These are phyloP conservation scores for Mylabris sibirica DNA, from an alignment of 2,888 invertebrate species.

Conservation along the genomic window DNA sequence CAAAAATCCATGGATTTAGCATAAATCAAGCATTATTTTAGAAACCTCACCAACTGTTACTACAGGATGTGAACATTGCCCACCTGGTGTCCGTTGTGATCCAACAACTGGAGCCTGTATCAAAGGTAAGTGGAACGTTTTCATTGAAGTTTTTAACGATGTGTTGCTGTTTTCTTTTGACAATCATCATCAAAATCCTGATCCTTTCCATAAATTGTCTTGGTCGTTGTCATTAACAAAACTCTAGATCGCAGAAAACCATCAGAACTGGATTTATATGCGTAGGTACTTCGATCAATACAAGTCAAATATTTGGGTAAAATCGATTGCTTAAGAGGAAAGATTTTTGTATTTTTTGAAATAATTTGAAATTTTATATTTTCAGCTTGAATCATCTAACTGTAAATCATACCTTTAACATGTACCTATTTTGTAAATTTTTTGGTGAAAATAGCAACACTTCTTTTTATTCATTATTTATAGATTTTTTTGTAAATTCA, in stretches of 20 bases:
- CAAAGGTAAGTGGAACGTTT: conserved; percentile 71
- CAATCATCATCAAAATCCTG: conserved; percentile 30
- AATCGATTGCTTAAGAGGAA: not conserved
- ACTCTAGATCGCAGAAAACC: conserved; percentile 36
- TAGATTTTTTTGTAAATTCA: conserved; percentile 28
- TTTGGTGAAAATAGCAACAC: conserved; percentile 58
- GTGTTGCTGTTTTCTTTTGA: conserved; percentile 59
- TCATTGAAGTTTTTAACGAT: conserved; percentile 26
- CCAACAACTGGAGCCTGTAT: conserved; percentile 82
- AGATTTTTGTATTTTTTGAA: not conserved
- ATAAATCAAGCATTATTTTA: not conserved
- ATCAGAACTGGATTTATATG: conserved; percentile 45
- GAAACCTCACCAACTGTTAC: conserved; percentile 42
- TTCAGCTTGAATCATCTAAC: conserved; percentile 54
- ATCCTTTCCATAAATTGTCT: conserved; percentile 25
- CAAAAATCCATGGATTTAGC: not conserved
- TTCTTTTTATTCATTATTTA: conserved; percentile 28
- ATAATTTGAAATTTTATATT: conserved; percentile 41
- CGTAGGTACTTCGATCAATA: conserved; percentile 25
- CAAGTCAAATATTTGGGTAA: conserved; percentile 9
- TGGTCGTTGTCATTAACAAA: conserved; percentile 12
- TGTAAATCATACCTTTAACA: conserved; percentile 54
- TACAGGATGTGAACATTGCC: conserved; percentile 77
- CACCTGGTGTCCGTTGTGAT: conserved; percentile 79
- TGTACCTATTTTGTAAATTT: conserved; percentile 44